Base-by-base conservation (phyloP, 2,113 vertebrate species). In the Xiphophorus maculatus region DNA sequence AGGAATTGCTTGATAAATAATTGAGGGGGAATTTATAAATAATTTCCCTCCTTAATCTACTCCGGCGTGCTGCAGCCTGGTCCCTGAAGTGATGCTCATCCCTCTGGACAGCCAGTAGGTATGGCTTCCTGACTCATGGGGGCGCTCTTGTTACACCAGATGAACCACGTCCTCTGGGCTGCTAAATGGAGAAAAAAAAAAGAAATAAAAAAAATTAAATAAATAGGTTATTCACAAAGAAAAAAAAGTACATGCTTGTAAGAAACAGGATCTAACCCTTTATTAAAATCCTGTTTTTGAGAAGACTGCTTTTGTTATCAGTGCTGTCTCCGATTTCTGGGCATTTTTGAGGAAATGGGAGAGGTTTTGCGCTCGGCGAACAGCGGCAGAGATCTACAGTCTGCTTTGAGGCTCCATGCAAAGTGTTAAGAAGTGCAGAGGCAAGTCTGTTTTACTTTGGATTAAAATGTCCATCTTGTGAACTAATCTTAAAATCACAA, bases 1-100 rank as follows among this genome's bases (percentile, higher is more conserved):
- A 93, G 90, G 89, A 93, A 93, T 89, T 90, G 89, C 90, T 93
- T 80, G 69, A 91, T 94, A 93, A 94, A 94, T 94, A 93, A 95
- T 94, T 94, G 89, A 94, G 90, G 79, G 51, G 79, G 90, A 94
- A 91, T 93, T 86, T 93, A 94, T 94, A 90, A 94, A 92, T 93
- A 90, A 93, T 92, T 91, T 92, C 71, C 83, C 79, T 77, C 84
- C 78, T 83, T 90, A 90, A 94, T 93, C 90, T 88, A 86, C 88
- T 89, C 85, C 76, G 76, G 86, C 87, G 84, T 87, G n/a, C 83
- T 84, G 66, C 82, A 33, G 83, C 81, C 84, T 84, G 82, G 81
- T 91, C 90, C 84, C 84, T 15, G 51, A 90, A 90, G 88, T 93
- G 87, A 91, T 72, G 87, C 85, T 88, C 77, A 87, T 83, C 86